Base-by-base conservation (phyloP, 2,113 vertebrate species). In the Oreochromis niloticus region DNA sequence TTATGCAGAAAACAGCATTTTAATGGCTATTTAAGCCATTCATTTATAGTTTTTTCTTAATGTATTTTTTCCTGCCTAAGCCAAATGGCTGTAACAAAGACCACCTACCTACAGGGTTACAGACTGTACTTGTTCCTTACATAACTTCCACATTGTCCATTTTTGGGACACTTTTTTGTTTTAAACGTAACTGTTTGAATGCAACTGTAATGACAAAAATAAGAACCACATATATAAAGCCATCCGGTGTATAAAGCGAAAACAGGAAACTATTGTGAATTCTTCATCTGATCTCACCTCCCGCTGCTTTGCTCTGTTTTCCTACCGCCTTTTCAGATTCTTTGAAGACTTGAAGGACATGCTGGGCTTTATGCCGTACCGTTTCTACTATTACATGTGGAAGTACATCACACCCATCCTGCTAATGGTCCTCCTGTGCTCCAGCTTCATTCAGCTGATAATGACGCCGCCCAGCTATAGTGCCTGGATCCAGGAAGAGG, bases 361-460 rank as follows among this genome's bases (percentile, higher is more conserved):
- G 99, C 95, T 99, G 92, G 98, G 98, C 22, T 99, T 99, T 93
- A 95, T 95, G 52, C 98, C 99, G 41, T 97, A 95, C 91, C 97
- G 93, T 27, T 99, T 97, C 93, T 99, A 99, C 92, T 99, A 99
- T 91, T 99, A 99, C 93, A 98, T 98, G 96, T 99, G 99, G 99
- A 99, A 99, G 95, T 99, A 97, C 79, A 88, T 99, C 90, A 99
- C 98, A 30, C 99, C 99, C 79, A 88, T 97, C 84, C 96, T 99
- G 80, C 94, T 99, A 56, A 73, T 97, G 41, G 95, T 96, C 22
- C 96, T 99, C 85, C 94, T 99, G 66, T 86, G 94, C 81, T 95
- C 97, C 93, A 99, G 98, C 82, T 41, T 97, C 87, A 95, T 98
- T 91, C 98, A 99, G 96, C 97, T 99, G 96, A 91, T 90, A 89